A percentile compares a stretch with the other conserved stretches of the same genome.
phyloP scores from a whole-genome alignment of 2,113 vertebrate species.

The Sula dactylatra region DNA sequence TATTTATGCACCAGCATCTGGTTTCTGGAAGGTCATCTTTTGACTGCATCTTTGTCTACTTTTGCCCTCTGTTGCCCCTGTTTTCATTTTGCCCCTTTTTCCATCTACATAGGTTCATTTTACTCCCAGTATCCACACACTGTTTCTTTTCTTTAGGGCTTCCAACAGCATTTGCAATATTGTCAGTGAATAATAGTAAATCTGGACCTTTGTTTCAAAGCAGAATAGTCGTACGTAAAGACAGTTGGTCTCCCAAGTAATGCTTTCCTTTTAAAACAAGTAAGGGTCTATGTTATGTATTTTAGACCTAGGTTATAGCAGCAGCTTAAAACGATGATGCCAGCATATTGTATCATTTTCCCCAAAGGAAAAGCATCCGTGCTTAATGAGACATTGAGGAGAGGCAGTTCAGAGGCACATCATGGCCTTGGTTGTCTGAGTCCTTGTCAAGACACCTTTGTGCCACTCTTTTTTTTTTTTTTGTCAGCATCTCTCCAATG shows the following conservation, averaged over 20 bases:
- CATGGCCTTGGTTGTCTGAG: background rate
- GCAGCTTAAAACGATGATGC: background rate
- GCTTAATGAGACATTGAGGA: background rate
- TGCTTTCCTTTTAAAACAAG: background rate
- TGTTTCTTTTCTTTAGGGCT: background rate
- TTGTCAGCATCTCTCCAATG: background rate
- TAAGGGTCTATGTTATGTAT: background rate
- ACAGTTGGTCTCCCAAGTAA: background rate
- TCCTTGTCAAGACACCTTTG: constrained; percentile 8
- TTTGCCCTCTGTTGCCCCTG: background rate
- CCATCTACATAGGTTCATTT: background rate
- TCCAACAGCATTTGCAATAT: background rate
- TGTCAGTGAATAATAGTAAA: background rate
- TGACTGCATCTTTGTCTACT: background rate
- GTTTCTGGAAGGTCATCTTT: background rate
- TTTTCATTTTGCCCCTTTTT: background rate
- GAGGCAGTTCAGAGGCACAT: background rate
- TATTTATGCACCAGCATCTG: background rate
- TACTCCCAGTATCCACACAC: background rate
- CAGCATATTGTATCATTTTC: background rate
- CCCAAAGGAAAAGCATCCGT: background rate
- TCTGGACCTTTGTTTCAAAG: background rate
- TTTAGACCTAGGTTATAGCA: background rate
- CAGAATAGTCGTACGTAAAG: background rate
- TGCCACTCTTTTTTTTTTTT: background rate